Conservation (phyloP, 2,888 invertebrate species). For the Drosophila meridionalis region DNA sequence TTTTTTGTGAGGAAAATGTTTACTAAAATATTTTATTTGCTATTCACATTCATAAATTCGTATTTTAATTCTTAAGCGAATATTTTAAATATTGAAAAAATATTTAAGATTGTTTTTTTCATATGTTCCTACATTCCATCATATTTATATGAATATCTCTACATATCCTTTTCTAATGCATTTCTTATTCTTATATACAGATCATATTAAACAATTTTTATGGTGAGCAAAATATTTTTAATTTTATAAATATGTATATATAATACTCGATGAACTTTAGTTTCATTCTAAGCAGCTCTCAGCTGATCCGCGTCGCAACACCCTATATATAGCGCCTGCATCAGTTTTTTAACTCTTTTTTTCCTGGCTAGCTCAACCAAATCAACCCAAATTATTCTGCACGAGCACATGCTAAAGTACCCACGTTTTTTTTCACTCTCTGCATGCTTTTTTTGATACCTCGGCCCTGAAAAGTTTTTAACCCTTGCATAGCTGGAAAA, state of each 20-base stretch:
- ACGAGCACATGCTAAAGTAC: constrained; percentile 84
- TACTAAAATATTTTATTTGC: neutral
- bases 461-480: constrained; percentile 68
- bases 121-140: neutral
- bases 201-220: neutral
- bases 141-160: too few species aligned
- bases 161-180: neutral
- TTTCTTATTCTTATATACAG: neutral
- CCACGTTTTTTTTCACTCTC: constrained; percentile 81
- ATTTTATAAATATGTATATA: too few species aligned
- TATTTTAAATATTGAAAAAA: too few species aligned
- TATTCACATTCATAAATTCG: too few species aligned
- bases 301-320: constrained; percentile 21
- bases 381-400: constrained; percentile 79
- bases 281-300: neutral
- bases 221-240: neutral
- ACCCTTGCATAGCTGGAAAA: constrained; percentile 72
- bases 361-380: constrained; percentile 41
- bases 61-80: too few species aligned
- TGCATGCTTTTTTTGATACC: constrained; percentile 20
- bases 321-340: constrained; percentile 52
- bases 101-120: too few species aligned
- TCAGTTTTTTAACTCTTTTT: constrained; percentile 51
- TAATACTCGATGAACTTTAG: neutral
- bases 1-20: neutral